These are phyloP conservation scores for Sebastes jordani DNA, from an alignment of 2,797 vertebrate species.

Conservation along the genomic window DNA sequence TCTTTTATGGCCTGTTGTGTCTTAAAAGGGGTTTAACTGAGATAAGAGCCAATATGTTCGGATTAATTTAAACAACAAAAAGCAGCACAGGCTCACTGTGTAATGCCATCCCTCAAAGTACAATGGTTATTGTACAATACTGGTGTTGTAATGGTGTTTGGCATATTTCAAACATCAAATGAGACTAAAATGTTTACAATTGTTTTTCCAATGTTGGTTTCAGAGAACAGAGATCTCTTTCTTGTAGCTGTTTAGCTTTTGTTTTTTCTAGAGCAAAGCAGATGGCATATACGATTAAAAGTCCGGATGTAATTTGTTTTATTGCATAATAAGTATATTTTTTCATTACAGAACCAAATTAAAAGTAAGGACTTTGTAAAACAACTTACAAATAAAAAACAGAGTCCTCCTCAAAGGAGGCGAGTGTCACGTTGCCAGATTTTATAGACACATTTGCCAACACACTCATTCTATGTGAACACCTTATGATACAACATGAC, in stretches of 20 bases:
- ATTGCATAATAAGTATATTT: neutral
- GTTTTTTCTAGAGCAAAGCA: neutral
- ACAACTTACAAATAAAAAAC: neutral
- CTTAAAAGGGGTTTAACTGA: conserved; percentile 58
- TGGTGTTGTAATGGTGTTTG: neutral
- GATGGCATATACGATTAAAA: neutral
- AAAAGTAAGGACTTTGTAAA: neutral
- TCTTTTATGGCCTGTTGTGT: conserved; percentile 44
- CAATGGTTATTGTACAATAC: neutral
- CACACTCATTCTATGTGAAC: conserved; percentile 12
- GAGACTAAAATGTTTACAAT: neutral
- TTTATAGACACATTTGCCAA: conserved; percentile 18
- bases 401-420: neutral
- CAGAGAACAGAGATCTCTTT: neutral
- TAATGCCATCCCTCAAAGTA: neutral
- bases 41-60: conserved; percentile 49
- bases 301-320: neutral
- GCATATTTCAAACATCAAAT: conserved; percentile 8
- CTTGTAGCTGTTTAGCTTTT: neutral
- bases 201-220: neutral
- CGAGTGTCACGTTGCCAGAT: conserved; percentile 7
- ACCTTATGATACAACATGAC: conserved; percentile 19
- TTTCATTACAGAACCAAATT: neutral
- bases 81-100: conserved; percentile 16
- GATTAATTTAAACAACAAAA: conserved; percentile 41